Base-by-base conservation (phyloP, 2,797 vertebrate species). In the Euthynnus affinis region DNA sequence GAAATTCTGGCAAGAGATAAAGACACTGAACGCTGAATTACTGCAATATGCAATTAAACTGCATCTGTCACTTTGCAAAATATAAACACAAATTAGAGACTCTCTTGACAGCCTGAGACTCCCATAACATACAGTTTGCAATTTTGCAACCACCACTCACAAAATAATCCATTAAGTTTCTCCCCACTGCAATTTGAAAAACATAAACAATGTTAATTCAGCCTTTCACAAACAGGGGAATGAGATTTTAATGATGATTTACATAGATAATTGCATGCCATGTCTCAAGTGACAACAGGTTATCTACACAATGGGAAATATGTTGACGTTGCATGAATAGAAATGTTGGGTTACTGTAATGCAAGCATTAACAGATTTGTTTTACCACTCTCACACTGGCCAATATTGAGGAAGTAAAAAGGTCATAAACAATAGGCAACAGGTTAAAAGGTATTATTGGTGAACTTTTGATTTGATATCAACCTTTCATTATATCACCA, bases 201-300 rank as follows among this genome's bases (percentile, higher is more conserved):
- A 15, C n/a, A 32, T 9, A 79, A 84, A 77, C 52, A 60, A 70
- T 71, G 29, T 23, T 44, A 57, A 55, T 65, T 78, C 13, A 58
- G 44, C 51, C 20, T 71, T 62, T 77, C 32, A 42, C n/a, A 74
- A 59, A 32, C 7, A 22, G 1, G 20, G 32, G 37, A 52, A 74
- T 77, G 57, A 57, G 58, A 9, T 58, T 82, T 74, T 74, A 80
- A 76, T 80, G 49, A 80, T 80, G 37, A 37, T 68, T 57, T 29
- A 74, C 55, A 42, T 29, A 51, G 42, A 76, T 69, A 82, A 63
- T 63, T 66, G 40, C 40, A 63, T 59, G 61, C 44, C 18, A 27
- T 20, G 29, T 57, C 57, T 69, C 14, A 34, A 62, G 32, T 67
- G 53, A 72, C 53, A 66, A 59, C 44, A 70, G 14, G 4, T 46